Conservation (phyloP, 2,888 invertebrate genomes). For the Brachyptera risi region DNA sequence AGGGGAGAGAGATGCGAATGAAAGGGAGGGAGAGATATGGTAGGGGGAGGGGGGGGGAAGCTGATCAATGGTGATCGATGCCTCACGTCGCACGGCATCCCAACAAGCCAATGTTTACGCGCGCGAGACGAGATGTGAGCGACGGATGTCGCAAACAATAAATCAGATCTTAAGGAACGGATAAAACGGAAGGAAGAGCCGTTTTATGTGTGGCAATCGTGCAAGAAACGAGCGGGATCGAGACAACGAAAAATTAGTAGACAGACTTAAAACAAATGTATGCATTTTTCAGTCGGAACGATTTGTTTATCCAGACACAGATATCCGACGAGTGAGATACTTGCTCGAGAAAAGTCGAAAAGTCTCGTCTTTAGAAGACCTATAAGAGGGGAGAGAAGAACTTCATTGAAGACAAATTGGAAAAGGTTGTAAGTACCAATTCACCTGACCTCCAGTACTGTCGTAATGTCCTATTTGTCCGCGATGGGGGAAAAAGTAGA, state of each 20-base stretch:
- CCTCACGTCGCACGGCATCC: not conserved
- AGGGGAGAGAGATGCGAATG: not conserved
- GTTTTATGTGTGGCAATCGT: slow-evolving; percentile 20
- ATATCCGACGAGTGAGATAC: not conserved
- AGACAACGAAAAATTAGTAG: slow-evolving; percentile 24
- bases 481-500: slow-evolving; percentile 18
- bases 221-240: slow-evolving; percentile 5
- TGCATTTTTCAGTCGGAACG: slow-evolving; percentile 15
- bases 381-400: not conserved
- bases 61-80: slow-evolving; percentile 30
- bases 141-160: slow-evolving; percentile 29
- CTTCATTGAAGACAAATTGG: not conserved
- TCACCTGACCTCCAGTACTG: slow-evolving; percentile 13
- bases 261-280: slow-evolving; percentile 14
- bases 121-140: slow-evolving; percentile 13
- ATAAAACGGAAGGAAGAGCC: slow-evolving; percentile 21
- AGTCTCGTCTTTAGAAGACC: not conserved
- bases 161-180: slow-evolving; percentile 19
- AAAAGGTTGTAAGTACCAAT: slow-evolving; percentile 27
- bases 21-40: not conserved
- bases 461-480: slow-evolving; percentile 30
- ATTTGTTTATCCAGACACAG: slow-evolving; percentile 10
- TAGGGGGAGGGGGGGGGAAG: not conserved
- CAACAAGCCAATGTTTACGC: slow-evolving; percentile 11
- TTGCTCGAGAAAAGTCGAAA: not conserved